Conservation (phyloP, 2,888 invertebrate genomes). For the Thera obeliscata region DNA sequence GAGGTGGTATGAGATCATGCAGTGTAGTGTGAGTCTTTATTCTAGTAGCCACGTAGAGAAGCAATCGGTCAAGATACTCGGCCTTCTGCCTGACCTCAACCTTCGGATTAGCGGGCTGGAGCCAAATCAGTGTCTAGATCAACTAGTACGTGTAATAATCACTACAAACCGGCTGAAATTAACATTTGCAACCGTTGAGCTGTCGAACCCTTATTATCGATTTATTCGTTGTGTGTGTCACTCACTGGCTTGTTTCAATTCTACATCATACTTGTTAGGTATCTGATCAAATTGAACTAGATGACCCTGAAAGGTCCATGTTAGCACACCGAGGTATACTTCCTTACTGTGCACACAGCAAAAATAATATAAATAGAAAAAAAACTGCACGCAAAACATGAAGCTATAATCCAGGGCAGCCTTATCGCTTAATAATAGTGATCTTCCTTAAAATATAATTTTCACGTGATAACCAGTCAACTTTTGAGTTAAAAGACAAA, state of each 20-base stretch:
- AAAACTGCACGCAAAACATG: too few relatives aligned
- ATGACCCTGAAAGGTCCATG: background rate
- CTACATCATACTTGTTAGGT: too few relatives aligned
- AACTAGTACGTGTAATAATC: conserved; percentile 11
- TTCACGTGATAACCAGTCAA: background rate
- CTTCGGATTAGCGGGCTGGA: conserved; percentile 25
- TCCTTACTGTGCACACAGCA: background rate
- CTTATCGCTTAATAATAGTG: too few relatives aligned
- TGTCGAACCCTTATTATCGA: background rate
- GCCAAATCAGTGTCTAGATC: conserved; percentile 25
- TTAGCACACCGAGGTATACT: background rate
- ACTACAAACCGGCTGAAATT: conserved; percentile 6
- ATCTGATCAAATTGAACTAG: background rate
- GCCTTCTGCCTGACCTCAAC: conserved; percentile 21
- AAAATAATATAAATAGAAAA: too few relatives aligned
- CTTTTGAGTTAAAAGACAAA: background rate
- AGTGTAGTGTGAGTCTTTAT: too few relatives aligned
- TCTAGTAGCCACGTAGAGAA: conserved; percentile 1
- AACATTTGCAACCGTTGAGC: background rate
- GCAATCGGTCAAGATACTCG: conserved; percentile 28
- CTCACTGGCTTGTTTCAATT: background rate
- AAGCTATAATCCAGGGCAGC: too few relatives aligned
- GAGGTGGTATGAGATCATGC: too few relatives aligned
- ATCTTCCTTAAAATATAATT: too few relatives aligned
- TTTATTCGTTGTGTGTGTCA: background rate